Evolutionary conservation across 2,888 invertebrate genomes (phyloP), one percentile per base, ranked within the genome.

Genomic region (Artemia sp.): DNA sequence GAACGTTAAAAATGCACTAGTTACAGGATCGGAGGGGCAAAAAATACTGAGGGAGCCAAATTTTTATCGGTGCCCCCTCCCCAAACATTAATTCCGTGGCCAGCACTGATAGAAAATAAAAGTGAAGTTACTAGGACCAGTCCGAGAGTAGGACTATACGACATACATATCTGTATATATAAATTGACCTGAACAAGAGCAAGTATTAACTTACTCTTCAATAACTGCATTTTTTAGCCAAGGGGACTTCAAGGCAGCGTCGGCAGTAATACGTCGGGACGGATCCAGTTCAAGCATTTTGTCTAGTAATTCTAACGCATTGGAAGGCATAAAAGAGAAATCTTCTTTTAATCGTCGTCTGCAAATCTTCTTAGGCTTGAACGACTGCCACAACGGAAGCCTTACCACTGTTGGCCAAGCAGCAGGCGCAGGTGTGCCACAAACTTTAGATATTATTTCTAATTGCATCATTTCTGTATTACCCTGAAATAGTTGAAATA

Each of bases 251-350:
- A 98, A 83, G 5, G 96, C 96, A 76, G 93, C 90, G 73, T 92
- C 91, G 2, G 97, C 95, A 1, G 93, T 90, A 74, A 96, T 92
- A 73, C 98, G 82, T 76, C 87, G 88, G 67, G 88, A 88, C 0
- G 98, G 98, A 81, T 99, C 97, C 74, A 98, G 80, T 76, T 92
- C 92, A 73, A 99, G 81, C 96, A 98, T 96, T 78, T 88, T 85
- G 79, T 97, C 96, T 69, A 97, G 83, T 72, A 97, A 83, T 77
- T 92, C 92, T 70, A 97, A 82, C 1, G 96, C 93, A 38, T 86
- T 82, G 7, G 82, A 79, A 5, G 96, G 95, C 88, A 97, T 88
- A 79, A 89, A 93, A 69, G 88, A 85, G 81, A 95, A 97, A 76
- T 94, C 92, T 75, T 97, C 96, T 51, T 93, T 83, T 70, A 99